These are phyloP conservation scores for Myotis brandtii DNA, from an alignment of 2,113 vertebrate genomes.

Conservation along the genomic window DNA sequence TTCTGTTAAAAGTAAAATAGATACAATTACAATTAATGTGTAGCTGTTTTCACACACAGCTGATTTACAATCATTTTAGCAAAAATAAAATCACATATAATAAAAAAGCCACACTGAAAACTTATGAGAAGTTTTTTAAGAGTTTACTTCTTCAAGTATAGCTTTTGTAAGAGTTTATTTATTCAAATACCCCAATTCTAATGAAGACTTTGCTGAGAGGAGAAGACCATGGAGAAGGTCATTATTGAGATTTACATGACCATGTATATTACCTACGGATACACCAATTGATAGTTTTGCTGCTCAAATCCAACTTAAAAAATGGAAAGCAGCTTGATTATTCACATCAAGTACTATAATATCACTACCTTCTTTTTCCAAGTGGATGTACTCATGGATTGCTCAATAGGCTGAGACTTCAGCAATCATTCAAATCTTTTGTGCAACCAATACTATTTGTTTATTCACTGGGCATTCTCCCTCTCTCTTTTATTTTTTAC, in stretches of 20 bases:
- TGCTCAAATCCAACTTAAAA: slow-evolving; percentile 26
- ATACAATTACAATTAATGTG: slow-evolving; percentile 11
- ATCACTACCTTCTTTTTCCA: neutral
- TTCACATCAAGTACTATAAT: neutral
- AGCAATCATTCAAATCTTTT: neutral
- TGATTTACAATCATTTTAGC: slow-evolving; percentile 37
- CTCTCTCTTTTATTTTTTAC: neutral
- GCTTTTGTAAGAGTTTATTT: slow-evolving; percentile 12
- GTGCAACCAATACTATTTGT: neutral
- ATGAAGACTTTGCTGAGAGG: slow-evolving; percentile 1
- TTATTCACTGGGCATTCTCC: neutral
- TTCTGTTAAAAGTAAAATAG: slow-evolving; percentile 37
- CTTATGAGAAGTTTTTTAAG: neutral
- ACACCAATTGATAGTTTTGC: slow-evolving; percentile 12
- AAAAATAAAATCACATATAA: neutral
- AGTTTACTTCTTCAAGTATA: slow-evolving; percentile 3
- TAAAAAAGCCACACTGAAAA: slow-evolving; percentile 34
- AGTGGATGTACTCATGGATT: neutral
- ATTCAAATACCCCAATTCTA: neutral
- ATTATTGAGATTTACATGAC: slow-evolving; percentile 18
- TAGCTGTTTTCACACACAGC: neutral
- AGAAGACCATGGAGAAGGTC: neutral
- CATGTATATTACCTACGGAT: neutral
- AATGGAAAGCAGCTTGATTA: neutral
- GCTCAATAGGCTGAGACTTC: neutral